Base-by-base conservation (phyloP, 2,888 invertebrate genomes). In the Azorinus chamasolen region DNA sequence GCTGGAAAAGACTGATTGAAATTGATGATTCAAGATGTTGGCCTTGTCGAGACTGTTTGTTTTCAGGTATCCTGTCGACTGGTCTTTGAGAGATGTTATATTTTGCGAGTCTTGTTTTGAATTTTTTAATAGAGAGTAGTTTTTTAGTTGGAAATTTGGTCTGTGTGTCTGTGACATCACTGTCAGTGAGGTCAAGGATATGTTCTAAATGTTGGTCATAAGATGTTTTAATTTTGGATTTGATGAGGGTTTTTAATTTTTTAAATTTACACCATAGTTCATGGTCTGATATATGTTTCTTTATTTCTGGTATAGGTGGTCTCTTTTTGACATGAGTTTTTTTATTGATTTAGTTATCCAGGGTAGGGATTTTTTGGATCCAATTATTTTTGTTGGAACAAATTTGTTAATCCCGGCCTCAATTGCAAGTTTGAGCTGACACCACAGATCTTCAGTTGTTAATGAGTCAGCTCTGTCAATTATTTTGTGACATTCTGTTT, bases 1-100 rank as follows among this genome's bases (percentile, higher is more conserved):
- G 18, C 18, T 18, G 16, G 64, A 45, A 25, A 55, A 55, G 32
- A 64, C 64, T 22, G 64, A 54, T 45, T 54, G 65, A 43, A 57
- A 48, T 41, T 65, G 48, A 12, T 14, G 16, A 25, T 65, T 46
- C 16, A 57, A 24, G 16, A 46, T 32, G 24, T 54, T 55, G 20
- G 39, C 48, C 32, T 48, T 65, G 4, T 65, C 48, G 20, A 18
- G 4, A 46, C 45, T 32, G 22, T 20, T 51, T 58, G 58, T 20
- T 24, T 46, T 43, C 5, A 68, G 20, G 1, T 14, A 24, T 24
- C 25, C 48, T 37, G 25, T 32, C 10, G 16, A 2, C 20, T 24
- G 27, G 22, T 55, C 65, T 32, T 55, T 65, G 16, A 65, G 32
- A 1, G 65, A 32, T 14, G 57, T 16, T 6, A 48, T 25, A 25